phyloP scores from a whole-genome alignment of 2,113 vertebrate species.

The Motacilla alba region DNA sequence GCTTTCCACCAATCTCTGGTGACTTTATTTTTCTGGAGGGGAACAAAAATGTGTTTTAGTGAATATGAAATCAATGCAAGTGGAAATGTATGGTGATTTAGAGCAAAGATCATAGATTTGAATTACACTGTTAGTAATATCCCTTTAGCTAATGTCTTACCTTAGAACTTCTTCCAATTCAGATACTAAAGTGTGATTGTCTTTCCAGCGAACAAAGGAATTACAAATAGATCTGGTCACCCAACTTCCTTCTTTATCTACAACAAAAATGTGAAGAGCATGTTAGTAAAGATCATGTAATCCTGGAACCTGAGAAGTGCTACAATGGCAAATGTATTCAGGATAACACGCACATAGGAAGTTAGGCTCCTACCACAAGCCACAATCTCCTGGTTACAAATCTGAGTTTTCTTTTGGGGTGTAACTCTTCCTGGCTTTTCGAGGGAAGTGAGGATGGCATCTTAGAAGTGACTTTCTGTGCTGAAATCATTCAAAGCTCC shows the following conservation, averaged over 20 bases:
- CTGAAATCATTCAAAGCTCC: neutral
- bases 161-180: constrained; percentile 44
- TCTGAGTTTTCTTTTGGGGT: neutral
- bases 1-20: constrained; percentile 28
- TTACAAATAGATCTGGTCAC: constrained; percentile 26
- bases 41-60: constrained; percentile 37
- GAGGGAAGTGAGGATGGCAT: neutral
- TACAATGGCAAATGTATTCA: neutral
- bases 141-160: constrained; percentile 38
- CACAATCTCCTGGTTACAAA: neutral
- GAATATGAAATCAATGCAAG: constrained; percentile 55
- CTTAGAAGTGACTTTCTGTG: neutral
- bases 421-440: neutral
- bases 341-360: neutral
- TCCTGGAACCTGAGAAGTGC: neutral
- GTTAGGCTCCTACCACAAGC: neutral
- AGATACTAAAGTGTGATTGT: neutral
- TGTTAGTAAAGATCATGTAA: neutral
- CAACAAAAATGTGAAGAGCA: neutral
- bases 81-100: constrained; percentile 40
- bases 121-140: constrained; percentile 6
- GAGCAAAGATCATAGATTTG: neutral
- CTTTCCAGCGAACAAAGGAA: neutral
- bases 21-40: constrained; percentile 56
- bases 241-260: constrained; percentile 18